These are phyloP conservation scores for Cyanoderma ruficeps DNA, from an alignment of 2,113 vertebrate species.

Conservation along the genomic window DNA sequence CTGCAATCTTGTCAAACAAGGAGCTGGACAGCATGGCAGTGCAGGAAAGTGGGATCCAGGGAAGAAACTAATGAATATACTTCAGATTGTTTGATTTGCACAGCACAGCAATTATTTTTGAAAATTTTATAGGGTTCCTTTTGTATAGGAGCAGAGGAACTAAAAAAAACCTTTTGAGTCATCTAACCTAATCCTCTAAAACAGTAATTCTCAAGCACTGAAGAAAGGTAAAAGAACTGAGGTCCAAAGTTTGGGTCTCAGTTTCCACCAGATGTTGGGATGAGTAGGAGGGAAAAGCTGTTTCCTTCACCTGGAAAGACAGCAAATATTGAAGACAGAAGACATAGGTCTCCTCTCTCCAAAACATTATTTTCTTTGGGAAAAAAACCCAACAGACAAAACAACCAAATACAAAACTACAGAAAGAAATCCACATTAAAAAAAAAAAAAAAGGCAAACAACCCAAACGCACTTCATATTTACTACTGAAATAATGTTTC, in stretches of 20 bases:
- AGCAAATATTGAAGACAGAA: not conserved
- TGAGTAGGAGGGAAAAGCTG: not conserved
- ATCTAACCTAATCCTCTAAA: not conserved
- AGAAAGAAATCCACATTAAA: not conserved
- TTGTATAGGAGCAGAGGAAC: not conserved
- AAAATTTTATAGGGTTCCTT: not conserved
- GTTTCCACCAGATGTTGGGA: not conserved
- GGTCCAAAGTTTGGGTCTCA: not conserved
- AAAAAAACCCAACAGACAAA: not conserved
- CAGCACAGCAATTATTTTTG: not conserved
- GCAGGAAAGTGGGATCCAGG: not conserved
- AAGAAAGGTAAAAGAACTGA: not conserved
- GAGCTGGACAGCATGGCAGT: not conserved
- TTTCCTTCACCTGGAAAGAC: not conserved
- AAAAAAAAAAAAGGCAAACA: not conserved
- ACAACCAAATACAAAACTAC: not conserved
- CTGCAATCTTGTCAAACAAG: not conserved
- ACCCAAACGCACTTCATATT: not conserved
- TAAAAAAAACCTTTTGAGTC: not conserved
- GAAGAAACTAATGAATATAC: not conserved
- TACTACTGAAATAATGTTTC: not conserved
- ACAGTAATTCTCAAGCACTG: not conserved
- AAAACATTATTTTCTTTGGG: not conserved
- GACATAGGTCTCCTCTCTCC: not conserved
- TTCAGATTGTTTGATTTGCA: not conserved